Percentiles rank a stretch among this genome's conserved stretches.
Conservation (phyloP, 2,113 vertebrate genomes). For the Ascaphus truei region DNA sequence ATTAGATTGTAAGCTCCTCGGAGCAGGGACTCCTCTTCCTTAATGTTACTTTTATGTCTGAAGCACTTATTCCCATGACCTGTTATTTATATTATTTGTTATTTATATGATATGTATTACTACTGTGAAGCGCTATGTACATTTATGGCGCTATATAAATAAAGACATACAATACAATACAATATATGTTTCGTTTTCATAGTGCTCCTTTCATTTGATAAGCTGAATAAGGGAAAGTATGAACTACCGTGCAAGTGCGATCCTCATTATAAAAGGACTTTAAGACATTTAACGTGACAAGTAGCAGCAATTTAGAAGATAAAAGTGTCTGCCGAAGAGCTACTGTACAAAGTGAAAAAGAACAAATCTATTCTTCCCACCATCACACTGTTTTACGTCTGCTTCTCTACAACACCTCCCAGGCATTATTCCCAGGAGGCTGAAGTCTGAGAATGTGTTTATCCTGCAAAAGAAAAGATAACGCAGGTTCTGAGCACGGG, state of each 20-base stretch:
- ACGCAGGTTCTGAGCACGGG: too few relatives aligned
- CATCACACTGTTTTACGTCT: not conserved
- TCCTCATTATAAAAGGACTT: not conserved
- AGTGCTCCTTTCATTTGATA: not conserved
- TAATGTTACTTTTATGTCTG: too few relatives aligned
- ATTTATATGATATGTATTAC: not conserved
- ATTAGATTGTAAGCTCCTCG: too few relatives aligned
- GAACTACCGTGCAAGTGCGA: not conserved
- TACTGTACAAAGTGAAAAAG: not conserved
- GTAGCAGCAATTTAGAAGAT: not conserved
- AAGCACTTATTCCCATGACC: too few relatives aligned
- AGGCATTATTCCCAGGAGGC: too few relatives aligned
- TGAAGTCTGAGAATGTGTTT: too few relatives aligned
- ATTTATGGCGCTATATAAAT: not conserved
- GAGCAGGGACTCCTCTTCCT: too few relatives aligned
- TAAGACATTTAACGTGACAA: not conserved
- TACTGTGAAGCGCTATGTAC: not conserved
- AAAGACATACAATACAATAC: too few relatives aligned
- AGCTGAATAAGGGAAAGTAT: not conserved
- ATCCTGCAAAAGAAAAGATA: too few relatives aligned
- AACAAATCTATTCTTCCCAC: not conserved
- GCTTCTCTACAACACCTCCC: not conserved
- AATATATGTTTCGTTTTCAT: not conserved
- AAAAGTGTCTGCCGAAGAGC: not conserved
- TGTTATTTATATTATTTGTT: too few relatives aligned